These are phyloP conservation scores for Plebejus melissa DNA, from an alignment of 2,888 invertebrate genomes.

Conservation along the genomic window DNA sequence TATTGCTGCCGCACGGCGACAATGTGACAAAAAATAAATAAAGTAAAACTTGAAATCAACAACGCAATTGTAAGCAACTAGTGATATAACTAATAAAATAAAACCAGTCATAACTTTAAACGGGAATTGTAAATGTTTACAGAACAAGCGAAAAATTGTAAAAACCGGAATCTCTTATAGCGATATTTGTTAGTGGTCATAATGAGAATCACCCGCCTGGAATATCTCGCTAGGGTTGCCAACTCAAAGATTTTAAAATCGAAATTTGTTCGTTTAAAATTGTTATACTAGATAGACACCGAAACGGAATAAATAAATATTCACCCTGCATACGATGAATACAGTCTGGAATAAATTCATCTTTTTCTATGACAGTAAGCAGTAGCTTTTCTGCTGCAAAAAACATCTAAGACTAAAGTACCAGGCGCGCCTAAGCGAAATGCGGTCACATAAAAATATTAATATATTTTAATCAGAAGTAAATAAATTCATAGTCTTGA, in stretches of 20 bases:
- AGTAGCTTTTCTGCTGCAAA: too few species aligned
- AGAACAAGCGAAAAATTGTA: slow-evolving; percentile 5
- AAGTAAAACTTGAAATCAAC: background rate
- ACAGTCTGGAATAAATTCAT: too few species aligned
- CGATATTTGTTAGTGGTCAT: slow-evolving; percentile 7
- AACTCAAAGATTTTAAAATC: background rate
- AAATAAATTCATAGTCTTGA: too few species aligned
- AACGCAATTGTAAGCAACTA: background rate
- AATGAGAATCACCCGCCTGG: slow-evolving; percentile 7
- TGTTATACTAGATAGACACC: too few species aligned
- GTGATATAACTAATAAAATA: background rate
- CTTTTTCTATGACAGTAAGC: too few species aligned
- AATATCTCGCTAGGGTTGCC: slow-evolving; percentile 14
- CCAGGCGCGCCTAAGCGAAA: too few species aligned
- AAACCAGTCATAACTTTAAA: background rate
- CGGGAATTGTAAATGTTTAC: slow-evolving; percentile 1
- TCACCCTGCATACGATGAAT: too few species aligned
- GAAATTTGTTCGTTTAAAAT: background rate
- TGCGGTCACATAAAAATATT: too few species aligned
- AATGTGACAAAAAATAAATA: background rate
- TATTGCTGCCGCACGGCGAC: too few species aligned
- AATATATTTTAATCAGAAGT: too few species aligned
- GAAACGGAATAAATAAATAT: too few species aligned
- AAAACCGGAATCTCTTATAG: slow-evolving; percentile 7
- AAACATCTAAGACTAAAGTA: too few species aligned